phyloP scores from a whole-genome alignment of 2,888 invertebrate species.

The Tipula helvola region DNA sequence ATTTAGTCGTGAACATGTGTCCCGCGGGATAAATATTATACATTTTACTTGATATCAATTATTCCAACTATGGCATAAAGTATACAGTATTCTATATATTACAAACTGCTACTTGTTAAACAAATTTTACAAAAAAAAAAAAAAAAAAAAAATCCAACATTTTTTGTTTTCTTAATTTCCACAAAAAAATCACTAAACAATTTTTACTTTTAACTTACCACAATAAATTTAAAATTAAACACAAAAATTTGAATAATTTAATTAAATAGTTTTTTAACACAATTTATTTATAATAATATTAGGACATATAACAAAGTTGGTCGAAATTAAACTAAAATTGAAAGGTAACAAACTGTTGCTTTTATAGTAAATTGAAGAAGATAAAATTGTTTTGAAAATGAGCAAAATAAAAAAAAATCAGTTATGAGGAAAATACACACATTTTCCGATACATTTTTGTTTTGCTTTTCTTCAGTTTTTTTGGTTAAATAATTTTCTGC shows the following conservation, averaged over 20 bases:
- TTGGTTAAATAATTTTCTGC: background rate
- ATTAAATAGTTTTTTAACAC: background rate
- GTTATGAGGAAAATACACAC: background rate
- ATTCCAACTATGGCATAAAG: background rate
- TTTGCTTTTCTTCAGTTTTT: background rate
- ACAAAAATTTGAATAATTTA: background rate
- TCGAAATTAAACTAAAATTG: background rate
- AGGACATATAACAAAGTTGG: background rate
- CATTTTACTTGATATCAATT: background rate
- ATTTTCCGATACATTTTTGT: background rate
- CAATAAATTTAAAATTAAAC: background rate
- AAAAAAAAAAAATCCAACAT: background rate
- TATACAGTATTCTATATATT: background rate
- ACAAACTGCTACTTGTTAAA: background rate
- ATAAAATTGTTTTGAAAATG: background rate
- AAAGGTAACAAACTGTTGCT: constrained; percentile 10
- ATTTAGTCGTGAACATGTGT: background rate
- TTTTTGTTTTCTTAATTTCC: background rate
- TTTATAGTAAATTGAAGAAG: constrained; percentile 5
- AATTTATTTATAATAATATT: background rate
- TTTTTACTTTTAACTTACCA: background rate
- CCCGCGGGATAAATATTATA: background rate
- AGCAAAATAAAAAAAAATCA: background rate
- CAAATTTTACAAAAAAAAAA: background rate
- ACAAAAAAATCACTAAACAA: background rate